Conservation (phyloP, 2,797 vertebrate genomes). For the Rhincodon typus region DNA sequence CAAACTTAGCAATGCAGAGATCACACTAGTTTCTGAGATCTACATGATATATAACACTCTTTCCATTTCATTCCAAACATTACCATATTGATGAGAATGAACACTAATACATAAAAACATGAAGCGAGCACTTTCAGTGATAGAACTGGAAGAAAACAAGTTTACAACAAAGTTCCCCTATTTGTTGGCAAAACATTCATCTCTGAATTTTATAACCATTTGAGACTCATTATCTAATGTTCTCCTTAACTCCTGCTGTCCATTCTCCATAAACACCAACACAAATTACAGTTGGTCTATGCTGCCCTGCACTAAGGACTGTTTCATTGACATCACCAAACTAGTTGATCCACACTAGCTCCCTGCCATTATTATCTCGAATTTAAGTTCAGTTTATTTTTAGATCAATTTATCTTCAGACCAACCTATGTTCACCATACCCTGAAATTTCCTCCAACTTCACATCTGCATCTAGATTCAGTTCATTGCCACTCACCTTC, state of each 20-base stretch:
- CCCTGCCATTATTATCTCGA: neutral
- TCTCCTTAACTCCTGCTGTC: neutral
- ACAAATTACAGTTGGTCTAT: neutral
- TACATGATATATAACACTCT: no score
- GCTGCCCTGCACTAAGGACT: neutral
- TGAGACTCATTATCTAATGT: neutral
- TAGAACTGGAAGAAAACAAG: neutral
- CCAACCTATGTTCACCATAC: neutral
- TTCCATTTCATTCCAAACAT: neutral
- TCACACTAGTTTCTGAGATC: no score
- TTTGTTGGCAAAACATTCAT: neutral
- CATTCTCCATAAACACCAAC: neutral
- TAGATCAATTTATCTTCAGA: no score
- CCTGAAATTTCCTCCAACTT: neutral
- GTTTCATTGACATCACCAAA: neutral
- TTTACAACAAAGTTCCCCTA: neutral
- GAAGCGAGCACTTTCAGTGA: neutral
- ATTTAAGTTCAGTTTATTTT: neutral
- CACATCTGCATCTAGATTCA: neutral
- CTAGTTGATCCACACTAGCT: neutral
- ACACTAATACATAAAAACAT: neutral
- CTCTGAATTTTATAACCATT: neutral
- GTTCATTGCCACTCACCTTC: neutral
- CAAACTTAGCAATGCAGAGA: neutral
- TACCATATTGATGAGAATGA: neutral